A percentile compares a stretch with the other conserved stretches of the same genome.
phyloP scores from a whole-genome alignment of 1,140 invertebrate genomes.

The Drosophila rufa region DNA sequence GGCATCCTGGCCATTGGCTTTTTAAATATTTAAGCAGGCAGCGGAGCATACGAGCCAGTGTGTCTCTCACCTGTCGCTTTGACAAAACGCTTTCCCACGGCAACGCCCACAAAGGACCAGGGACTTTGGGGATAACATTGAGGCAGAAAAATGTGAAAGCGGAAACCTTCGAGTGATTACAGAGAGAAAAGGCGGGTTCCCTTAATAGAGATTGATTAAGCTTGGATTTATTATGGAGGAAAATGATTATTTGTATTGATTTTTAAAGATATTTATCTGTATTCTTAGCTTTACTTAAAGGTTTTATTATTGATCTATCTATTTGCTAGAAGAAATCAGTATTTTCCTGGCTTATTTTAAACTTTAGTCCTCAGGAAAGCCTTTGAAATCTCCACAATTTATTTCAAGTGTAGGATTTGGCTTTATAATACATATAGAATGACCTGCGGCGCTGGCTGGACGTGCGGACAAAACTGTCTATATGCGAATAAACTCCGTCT shows the following conservation, averaged over 20 bases:
- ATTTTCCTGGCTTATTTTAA: background rate
- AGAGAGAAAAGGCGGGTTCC: conserved; percentile 4
- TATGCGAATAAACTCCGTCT: conserved; percentile 57
- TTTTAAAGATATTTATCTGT: background rate
- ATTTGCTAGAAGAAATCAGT: background rate
- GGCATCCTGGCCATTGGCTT: conserved; percentile 44
- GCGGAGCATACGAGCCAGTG: conserved; percentile 14
- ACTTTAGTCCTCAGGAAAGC: background rate
- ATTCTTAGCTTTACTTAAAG: background rate
- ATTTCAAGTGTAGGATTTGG: conserved; percentile 15
- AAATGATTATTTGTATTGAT: background rate
- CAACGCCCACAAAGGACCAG: conserved; percentile 35
- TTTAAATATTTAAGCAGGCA: conserved; percentile 63
- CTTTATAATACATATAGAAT: conserved; percentile 30
- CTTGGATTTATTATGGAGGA: background rate
- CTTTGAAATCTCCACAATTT: background rate
- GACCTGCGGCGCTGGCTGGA: conserved; percentile 17
- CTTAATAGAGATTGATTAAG: background rate
- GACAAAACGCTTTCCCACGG: conserved; percentile 54
- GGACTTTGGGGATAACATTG: background rate
- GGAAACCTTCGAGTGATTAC: conserved; percentile 10
- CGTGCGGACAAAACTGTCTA: conserved; percentile 34
- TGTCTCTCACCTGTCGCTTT: conserved; percentile 45
- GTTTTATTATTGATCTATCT: background rate
- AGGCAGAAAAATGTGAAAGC: conserved; percentile 8